A percentile compares a stretch with the other conserved stretches of the same genome.
phyloP scores from a whole-genome alignment of 2,888 invertebrate genomes.

The Dryocosmus kuriphilus region DNA sequence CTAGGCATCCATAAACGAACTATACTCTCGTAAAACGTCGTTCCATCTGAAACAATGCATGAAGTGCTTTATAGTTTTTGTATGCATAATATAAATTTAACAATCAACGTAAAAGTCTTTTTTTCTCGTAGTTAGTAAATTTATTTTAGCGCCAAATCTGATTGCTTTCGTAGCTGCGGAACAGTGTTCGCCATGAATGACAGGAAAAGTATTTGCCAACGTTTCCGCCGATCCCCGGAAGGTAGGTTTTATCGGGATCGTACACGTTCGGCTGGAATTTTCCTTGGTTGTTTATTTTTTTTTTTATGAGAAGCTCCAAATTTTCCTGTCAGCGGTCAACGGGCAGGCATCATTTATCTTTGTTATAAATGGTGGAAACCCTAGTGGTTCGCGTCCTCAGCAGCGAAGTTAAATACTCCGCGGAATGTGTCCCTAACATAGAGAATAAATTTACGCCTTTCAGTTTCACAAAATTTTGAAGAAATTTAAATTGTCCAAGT shows the following conservation, averaged over 20 bases:
- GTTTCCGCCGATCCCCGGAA: slow-evolving; percentile 1
- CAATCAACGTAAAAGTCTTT: not conserved
- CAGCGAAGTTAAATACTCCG: not conserved
- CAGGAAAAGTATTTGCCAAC: not conserved
- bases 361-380: not conserved
- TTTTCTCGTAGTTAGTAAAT: not conserved
- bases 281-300: not conserved
- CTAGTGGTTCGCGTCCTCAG: not conserved
- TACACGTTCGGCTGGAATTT: not conserved
- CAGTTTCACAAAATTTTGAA: not conserved
- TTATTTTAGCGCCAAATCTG: not conserved
- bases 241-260: not conserved
- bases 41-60: too few species aligned
- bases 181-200: not conserved
- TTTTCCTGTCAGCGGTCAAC: slow-evolving; percentile 3
- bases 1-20: slow-evolving; percentile 7
- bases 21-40: not conserved
- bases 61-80: not conserved
- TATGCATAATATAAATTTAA: slow-evolving; percentile 2
- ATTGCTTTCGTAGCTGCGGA: not conserved
- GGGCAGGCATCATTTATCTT: not conserved
- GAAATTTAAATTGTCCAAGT: not conserved
- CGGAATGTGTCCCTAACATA: not conserved
- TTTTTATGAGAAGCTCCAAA: not conserved
- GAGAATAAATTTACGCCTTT: not conserved